These are phyloP conservation scores for Drosophila rellima DNA, from an alignment of 2,888 invertebrate species.

Conservation along the genomic window DNA sequence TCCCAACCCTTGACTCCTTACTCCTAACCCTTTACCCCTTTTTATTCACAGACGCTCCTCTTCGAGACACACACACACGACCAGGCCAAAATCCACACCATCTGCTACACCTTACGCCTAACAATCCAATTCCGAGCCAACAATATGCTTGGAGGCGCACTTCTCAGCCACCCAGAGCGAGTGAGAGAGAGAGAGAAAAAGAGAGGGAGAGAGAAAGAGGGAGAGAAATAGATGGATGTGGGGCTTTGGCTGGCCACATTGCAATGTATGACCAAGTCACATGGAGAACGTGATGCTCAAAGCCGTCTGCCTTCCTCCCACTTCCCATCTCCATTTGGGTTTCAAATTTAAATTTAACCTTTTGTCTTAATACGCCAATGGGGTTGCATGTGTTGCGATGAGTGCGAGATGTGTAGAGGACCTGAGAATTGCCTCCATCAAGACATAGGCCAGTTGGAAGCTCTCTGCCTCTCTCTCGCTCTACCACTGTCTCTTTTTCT, in stretches of 20 bases:
- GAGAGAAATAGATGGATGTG: background rate
- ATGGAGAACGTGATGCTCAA: conserved; percentile 67
- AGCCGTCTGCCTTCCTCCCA: conserved; percentile 19
- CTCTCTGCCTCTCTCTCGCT: conserved; percentile 6
- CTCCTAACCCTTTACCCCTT: conserved; percentile 3
- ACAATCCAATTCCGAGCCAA: conserved; percentile 79
- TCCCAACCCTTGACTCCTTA: background rate
- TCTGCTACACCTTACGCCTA: conserved; percentile 82
- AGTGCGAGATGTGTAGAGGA: conserved; percentile 22
- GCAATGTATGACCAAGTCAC: conserved; percentile 73
- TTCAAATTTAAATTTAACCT: conserved; percentile 83
- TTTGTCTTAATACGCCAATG: conserved; percentile 78
- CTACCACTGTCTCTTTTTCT: conserved; percentile 6
- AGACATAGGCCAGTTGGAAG: conserved; percentile 24
- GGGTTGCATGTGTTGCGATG: conserved; percentile 40
- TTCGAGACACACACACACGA: conserved; percentile 14
- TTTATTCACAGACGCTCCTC: conserved; percentile 26
- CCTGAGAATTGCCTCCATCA: conserved; percentile 36
- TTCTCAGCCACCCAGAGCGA: conserved; percentile 27
- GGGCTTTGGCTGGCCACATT: conserved; percentile 64
- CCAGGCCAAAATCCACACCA: conserved; percentile 67
- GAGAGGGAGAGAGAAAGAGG: conserved; percentile 1
- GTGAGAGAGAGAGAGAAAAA: background rate
- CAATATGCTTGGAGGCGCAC: conserved; percentile 75
- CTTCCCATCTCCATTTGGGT: conserved; percentile 53